Percentiles rank a stretch among this genome's conserved stretches.
Evolutionary conservation across 2,888 invertebrate genomes (phyloP).

Genomic region (Aphidoletes aphidimyza): DNA sequence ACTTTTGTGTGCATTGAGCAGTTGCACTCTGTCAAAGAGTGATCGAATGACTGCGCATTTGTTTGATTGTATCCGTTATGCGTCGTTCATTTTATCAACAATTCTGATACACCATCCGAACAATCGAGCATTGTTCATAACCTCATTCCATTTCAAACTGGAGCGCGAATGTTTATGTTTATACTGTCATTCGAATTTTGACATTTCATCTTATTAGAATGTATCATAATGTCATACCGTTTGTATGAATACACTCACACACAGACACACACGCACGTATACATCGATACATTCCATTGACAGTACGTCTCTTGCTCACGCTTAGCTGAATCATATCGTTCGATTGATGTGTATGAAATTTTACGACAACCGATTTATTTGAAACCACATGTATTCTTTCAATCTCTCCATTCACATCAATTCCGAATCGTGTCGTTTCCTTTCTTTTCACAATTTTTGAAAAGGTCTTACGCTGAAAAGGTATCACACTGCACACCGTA

Average conservation of each 20-base stretch:
- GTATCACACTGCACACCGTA: neutral
- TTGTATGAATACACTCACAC: neutral
- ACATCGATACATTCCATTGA: neutral
- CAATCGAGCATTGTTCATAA: neutral
- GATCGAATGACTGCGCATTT: too few species aligned
- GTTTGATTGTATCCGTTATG: too few species aligned
- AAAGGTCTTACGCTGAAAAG: neutral
- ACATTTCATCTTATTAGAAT: neutral
- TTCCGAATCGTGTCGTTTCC: neutral
- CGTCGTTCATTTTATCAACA: too few species aligned
- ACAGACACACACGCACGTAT: neutral
- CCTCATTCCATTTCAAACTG: neutral
- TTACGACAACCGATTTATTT: slow-evolving; percentile 9
- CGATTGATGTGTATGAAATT: neutral
- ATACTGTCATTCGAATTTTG: neutral
- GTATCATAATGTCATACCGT: neutral
- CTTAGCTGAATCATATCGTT: neutral
- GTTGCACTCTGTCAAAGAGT: too few species aligned
- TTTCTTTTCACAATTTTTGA: neutral
- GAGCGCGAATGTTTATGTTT: neutral
- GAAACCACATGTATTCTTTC: slow-evolving; percentile 53
- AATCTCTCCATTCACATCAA: neutral
- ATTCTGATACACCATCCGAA: too few species aligned
- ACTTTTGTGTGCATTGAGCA: too few species aligned
- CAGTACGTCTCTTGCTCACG: too few species aligned